Conservation (phyloP, 2,113 vertebrate species). For the Antechinus stuartii region DNA sequence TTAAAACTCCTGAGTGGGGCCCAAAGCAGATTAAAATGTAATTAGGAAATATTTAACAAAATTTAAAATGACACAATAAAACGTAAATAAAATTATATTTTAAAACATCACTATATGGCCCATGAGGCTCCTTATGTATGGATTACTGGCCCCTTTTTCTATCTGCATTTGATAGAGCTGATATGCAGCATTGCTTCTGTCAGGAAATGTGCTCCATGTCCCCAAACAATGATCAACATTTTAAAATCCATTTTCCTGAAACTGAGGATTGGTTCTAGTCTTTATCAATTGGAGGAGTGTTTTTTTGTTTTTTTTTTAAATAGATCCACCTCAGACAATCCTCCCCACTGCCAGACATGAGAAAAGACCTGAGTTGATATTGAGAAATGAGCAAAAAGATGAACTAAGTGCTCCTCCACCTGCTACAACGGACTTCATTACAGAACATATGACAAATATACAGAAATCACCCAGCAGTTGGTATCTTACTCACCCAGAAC, state of each 20-base stretch:
- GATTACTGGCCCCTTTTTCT: not conserved
- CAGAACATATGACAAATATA: rapidly evolving
- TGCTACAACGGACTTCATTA: not conserved
- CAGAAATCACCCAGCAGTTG: not conserved
- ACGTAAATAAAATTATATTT: not conserved
- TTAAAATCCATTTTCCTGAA: not conserved
- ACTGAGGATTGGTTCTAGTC: not conserved
- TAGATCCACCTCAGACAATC: not conserved
- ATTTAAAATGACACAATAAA: not conserved
- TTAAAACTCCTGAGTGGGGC: not conserved
- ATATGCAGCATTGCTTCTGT: not conserved
- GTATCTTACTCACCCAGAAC: constrained; percentile 95
- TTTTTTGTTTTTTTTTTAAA: no score
- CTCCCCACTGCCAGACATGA: not conserved
- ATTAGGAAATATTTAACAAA: not conserved
- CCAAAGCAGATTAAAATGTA: not conserved
- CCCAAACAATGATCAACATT: not conserved
- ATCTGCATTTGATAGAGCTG: not conserved
- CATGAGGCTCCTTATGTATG: not conserved
- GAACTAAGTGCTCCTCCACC: not conserved
- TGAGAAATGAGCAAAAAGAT: not conserved
- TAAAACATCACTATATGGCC: not conserved
- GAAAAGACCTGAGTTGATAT: not conserved
- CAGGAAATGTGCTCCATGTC: not conserved
- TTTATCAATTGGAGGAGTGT: not conserved